A percentile compares a stretch with the other conserved stretches of the same genome.
Evolutionary conservation across 2,888 invertebrate genomes (phyloP).

Genomic region (Ophraella communa): DNA sequence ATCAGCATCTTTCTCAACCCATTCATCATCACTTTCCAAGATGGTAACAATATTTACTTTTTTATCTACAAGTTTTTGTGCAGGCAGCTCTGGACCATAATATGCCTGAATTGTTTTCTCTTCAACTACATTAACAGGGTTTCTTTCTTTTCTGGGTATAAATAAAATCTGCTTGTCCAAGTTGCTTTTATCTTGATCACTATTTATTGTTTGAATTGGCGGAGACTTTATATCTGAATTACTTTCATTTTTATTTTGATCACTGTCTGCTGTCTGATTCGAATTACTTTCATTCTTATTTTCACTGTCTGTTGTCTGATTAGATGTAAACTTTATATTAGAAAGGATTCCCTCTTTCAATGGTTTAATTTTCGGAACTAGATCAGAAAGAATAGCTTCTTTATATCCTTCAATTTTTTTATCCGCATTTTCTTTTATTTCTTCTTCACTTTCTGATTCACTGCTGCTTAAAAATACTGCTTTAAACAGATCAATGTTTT

Average conservation of each 20-base stretch:
- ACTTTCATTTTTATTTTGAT: neutral
- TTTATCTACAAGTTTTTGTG: conserved; percentile 1
- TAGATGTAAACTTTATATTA: conserved; percentile 46
- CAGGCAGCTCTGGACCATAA: conserved; percentile 49
- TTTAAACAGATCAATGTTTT: conserved; percentile 83
- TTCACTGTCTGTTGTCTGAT: conserved; percentile 35
- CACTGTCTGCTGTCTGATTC: conserved; percentile 36
- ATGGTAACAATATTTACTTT: neutral
- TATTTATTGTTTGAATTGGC: no score
- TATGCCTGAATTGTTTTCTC: neutral
- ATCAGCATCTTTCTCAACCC: conserved; percentile 47
- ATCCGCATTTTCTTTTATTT: conserved; percentile 45
- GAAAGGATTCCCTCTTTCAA: conserved; percentile 56
- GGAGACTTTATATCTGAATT: neutral
- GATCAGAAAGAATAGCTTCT: conserved; percentile 50
- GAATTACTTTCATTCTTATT: neutral
- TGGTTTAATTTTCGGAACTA: conserved; percentile 55
- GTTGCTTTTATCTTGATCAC: neutral
- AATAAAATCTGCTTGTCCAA: neutral
- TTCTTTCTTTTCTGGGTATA: neutral
- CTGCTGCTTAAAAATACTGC: conserved; percentile 87
- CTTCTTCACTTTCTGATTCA: conserved; percentile 57
- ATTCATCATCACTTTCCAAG: conserved; percentile 46
- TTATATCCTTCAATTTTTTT: conserved; percentile 46
- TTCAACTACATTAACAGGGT: neutral